phyloP scores from a whole-genome alignment of 2,113 vertebrate genomes.

The Chelonoidis abingdonii region DNA sequence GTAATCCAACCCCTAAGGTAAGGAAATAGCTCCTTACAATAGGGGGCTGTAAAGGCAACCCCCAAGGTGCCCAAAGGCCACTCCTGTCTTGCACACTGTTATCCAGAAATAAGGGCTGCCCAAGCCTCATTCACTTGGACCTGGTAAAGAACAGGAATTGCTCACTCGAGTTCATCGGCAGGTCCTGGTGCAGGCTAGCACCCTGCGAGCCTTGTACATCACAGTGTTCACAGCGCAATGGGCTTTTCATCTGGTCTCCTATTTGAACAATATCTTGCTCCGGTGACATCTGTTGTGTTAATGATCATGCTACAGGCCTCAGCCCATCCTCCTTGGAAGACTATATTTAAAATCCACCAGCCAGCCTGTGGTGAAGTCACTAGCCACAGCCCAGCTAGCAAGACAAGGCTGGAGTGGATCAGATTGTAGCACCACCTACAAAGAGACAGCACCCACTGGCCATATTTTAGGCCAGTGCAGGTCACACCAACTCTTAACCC shows the following conservation, averaged over 20 bases:
- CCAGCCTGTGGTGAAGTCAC: background rate
- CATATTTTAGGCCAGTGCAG: background rate
- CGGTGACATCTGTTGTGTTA: background rate
- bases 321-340: background rate
- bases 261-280: background rate
- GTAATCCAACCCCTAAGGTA: background rate
- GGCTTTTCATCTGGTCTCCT: background rate
- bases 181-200: background rate
- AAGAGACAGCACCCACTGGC: background rate
- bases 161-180: background rate
- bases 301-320: background rate
- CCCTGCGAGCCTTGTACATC: background rate
- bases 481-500: background rate
- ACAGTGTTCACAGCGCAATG: background rate
- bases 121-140: background rate
- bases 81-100: background rate
- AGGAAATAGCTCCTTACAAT: background rate
- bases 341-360: background rate
- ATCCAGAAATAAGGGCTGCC: no score
- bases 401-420: background rate
- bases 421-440: background rate
- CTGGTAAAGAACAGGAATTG: background rate
- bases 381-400: background rate
- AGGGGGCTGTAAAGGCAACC: background rate
- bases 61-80: background rate